Conservation (phyloP, 2,797 vertebrate species). For the Kryptopterus vitreolus region DNA sequence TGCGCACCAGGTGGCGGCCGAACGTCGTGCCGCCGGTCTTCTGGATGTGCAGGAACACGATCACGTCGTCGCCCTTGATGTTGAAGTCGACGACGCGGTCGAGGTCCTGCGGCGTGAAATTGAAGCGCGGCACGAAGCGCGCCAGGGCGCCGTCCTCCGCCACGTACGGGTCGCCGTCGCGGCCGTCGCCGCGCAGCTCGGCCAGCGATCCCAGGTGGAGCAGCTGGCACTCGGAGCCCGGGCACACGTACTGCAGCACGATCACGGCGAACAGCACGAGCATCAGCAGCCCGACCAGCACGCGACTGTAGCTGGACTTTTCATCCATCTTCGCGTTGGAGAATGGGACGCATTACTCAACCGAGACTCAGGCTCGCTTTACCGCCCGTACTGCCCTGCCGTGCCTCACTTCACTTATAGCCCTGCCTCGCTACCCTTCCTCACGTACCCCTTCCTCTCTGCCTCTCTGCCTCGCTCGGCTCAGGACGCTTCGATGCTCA, state of each 20-base stretch:
- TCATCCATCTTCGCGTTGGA: conserved; percentile 85
- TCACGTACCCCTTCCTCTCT: background rate
- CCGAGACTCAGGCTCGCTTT: background rate
- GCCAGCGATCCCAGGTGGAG: conserved; percentile 79
- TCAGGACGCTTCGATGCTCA: conserved; percentile 17
- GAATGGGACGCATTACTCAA: conserved; percentile 75
- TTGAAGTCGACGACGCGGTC: conserved; percentile 86
- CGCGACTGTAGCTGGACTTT: conserved; percentile 80
- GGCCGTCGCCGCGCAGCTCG: conserved; percentile 43
- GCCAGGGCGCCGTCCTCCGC: conserved; percentile 86
- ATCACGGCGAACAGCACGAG: conserved; percentile 90
- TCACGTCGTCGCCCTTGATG: conserved; percentile 91
- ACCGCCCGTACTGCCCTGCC: background rate
- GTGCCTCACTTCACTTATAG: too few species aligned
- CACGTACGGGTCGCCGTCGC: conserved; percentile 80
- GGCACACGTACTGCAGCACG: conserved; percentile 91
- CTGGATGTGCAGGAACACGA: conserved; percentile 96
- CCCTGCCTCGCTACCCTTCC: background rate
- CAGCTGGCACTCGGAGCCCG: conserved; percentile 87
- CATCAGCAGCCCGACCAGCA: conserved; percentile 85
- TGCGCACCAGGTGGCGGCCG: conserved; percentile 92
- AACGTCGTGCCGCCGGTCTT: conserved; percentile 97
- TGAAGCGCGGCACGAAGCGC: conserved; percentile 87
- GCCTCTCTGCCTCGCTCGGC: background rate
- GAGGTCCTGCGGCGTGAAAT: conserved; percentile 84